Base-by-base conservation (phyloP, 2,797 vertebrate genomes). In the Siniperca obscura region DNA sequence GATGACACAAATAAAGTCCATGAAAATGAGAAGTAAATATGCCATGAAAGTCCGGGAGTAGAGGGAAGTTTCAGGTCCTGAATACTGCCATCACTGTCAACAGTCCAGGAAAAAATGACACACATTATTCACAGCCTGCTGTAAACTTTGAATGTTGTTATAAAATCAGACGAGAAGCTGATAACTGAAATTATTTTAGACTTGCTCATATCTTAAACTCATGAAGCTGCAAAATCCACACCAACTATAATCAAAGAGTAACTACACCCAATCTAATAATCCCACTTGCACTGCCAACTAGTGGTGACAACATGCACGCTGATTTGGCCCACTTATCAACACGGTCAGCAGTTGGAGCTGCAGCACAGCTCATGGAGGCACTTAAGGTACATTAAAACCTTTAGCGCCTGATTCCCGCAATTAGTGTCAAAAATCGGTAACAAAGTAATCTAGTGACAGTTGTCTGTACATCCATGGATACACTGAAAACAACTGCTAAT, bases 81-180 rank as follows among this genome's bases (percentile, higher is more conserved):
- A 65, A 71, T 21, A 25, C 66, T 34, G 30, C 12, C 21, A 12
- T 40, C 42, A 16, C 16, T 17, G 21, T 13, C 59, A 42, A 60
- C 57, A 16, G 19, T 17, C 30, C 42, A 56, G 56, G 34, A 70
- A 73, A 57, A 16, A 13, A 55, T 5, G 22, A 22, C 22, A 52
- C 14, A 44, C 38, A 42, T 57, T 52, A 38, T 19, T 34, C 34
- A 38, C 34, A 61, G 30, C 57, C 53, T 55, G 53, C 53, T 36
- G 53, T 55, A n/a, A 60, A 25, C 30, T 1, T 68, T 40, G 12
- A 22, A 65, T 22, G 60, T 22, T 66, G 50, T 40, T 64, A 59
- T 30, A 44, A 70, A 70, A 46, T 59, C 53, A 59, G n/a, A 76
- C 46, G 40, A 76, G 40, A 78, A 66, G 66, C 81, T 71, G 70